Conservation (phyloP, 2,113 vertebrate species). For the Osmerus eperlanus region DNA sequence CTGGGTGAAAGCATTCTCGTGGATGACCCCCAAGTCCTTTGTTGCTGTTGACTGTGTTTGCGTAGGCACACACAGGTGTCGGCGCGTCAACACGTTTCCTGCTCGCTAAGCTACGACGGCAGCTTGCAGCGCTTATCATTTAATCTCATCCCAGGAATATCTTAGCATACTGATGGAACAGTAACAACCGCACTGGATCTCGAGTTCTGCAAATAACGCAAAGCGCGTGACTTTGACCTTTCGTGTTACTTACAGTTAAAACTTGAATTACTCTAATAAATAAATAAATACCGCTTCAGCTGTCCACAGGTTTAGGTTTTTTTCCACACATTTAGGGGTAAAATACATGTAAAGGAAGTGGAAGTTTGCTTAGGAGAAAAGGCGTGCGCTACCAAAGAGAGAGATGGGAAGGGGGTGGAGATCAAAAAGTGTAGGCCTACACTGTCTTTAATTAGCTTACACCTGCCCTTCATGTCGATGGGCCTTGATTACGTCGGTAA, state of each 20-base stretch:
- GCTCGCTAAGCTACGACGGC: conserved; percentile 8
- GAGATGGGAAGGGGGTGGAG: background rate
- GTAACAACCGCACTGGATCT: background rate
- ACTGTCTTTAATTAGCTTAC: background rate
- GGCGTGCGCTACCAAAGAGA: background rate
- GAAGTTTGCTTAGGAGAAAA: background rate
- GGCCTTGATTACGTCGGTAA: background rate
- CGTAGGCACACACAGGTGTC: conserved; percentile 16
- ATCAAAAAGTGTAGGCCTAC: background rate
- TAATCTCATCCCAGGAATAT: background rate
- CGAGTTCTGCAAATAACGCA: background rate
- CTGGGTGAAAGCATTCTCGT: background rate
- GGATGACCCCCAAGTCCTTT: conserved; percentile 2
- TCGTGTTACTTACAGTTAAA: background rate
- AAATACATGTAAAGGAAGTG: background rate
- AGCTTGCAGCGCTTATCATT: background rate
- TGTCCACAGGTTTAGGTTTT: background rate
- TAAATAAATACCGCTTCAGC: background rate
- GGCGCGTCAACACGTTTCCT: conserved; percentile 13
- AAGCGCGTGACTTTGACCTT: background rate
- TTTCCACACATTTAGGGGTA: background rate
- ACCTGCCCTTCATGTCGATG: background rate
- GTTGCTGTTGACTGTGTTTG: conserved; percentile 15
- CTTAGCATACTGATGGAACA: conserved; percentile 8
- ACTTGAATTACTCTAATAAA: background rate